These are phyloP conservation scores for Neoscelio sp. DNA, from an alignment of 2,888 invertebrate genomes.

Conservation along the genomic window DNA sequence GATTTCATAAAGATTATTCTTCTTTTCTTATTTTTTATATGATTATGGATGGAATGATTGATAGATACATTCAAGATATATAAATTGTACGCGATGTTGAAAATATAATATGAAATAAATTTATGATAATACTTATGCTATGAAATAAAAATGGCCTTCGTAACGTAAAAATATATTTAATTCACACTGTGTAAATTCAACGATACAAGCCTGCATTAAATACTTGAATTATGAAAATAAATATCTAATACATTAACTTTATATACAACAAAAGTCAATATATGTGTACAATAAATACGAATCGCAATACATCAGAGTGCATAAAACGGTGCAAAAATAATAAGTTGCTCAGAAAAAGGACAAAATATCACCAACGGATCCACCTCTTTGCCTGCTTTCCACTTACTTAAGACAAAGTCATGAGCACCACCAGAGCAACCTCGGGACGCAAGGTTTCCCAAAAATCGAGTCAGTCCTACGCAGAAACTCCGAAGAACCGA, in stretches of 20 bases:
- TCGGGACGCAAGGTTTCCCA: too few relatives aligned
- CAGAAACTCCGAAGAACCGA: too few relatives aligned
- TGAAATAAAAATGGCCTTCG: not conserved
- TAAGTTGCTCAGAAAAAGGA: slow-evolving; percentile 62
- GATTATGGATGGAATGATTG: not conserved
- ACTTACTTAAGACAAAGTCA: too few relatives aligned
- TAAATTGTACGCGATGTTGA: too few relatives aligned
- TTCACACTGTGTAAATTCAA: slow-evolving; percentile 15
- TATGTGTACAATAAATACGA: slow-evolving; percentile 46
- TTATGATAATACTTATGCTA: too few relatives aligned
- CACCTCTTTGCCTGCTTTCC: too few relatives aligned
- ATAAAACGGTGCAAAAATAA: slow-evolving; percentile 55
- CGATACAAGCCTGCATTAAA: slow-evolving; percentile 35
- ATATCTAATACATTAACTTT: slow-evolving; percentile 41
- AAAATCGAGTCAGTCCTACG: too few relatives aligned
- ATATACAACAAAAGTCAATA: too few relatives aligned
- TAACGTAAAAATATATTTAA: slow-evolving; percentile 39
- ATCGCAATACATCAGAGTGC: slow-evolving; percentile 50
- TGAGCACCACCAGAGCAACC: too few relatives aligned
- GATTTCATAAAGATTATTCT: not conserved
- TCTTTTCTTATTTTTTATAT: not conserved
- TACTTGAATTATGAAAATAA: slow-evolving; percentile 44
- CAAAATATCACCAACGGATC: too few relatives aligned
- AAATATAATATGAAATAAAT: too few relatives aligned
- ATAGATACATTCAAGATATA: too few relatives aligned